Base-by-base conservation (phyloP, 2,888 invertebrate genomes). In the Drosophila paramelanica region DNA sequence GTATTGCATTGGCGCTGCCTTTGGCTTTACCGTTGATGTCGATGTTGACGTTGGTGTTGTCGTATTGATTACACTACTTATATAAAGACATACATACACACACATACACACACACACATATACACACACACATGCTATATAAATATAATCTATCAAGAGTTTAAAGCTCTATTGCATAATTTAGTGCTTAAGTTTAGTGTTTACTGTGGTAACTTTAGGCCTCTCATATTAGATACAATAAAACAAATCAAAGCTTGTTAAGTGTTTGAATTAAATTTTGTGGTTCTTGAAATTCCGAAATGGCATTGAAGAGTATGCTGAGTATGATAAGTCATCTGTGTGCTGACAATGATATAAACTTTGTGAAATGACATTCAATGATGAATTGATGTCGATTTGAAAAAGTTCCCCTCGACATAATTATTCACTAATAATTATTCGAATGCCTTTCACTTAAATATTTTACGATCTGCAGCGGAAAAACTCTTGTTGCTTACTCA, bases 121-220 rank as follows among this genome's bases (percentile, higher is more conserved):
- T 20, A 66, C 39, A 47, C 38, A 36, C 42, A 49, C 47, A 49
- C 57, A 52, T 42, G 45, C 73, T 46, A 49, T 41, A 42, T 39
- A 73, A 55, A 56, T 57, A 61, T 73, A 56, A 51, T 59, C 62
- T 23, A 77, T 72, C 52, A 67, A 66, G 57, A 70, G 70, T 67
- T 55, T 43, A 79, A 62, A 47, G 75, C 79, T 77, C 61, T 39
- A 45, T 62, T 70, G 77, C 67, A 71, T 72, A 81, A 81, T 56
- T 71, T 77, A 69, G 77, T 74, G 69, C 71, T 79, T 68, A 89
- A 69, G 71, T 57, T 67, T 71, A 75, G 76, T 66, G 58, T 74
- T 51, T 78, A 93, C 91, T 86, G 93, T 93, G 90, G 36, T 82
- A 73, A 64, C 70, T 43, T 77, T 61, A 75, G 65, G 58, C 65